Evolutionary conservation across 1,140 invertebrate genomes (phyloP), one percentile per base, ranked within the genome.

Genomic region (Hyposmocoma kahamanoa): DNA sequence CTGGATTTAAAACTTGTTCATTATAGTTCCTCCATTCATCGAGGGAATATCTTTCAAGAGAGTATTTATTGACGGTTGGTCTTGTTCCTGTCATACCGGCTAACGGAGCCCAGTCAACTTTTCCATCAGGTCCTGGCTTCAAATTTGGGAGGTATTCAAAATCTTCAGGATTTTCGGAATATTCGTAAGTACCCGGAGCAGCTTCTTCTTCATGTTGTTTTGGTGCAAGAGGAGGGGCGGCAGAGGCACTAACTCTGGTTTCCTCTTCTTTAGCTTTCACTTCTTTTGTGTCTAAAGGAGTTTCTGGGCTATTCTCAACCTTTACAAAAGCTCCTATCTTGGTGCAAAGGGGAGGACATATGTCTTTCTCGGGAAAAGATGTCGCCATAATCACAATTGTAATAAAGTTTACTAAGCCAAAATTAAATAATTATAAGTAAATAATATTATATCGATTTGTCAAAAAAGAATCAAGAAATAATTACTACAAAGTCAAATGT

Each of bases 61-160:
- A 92, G 67, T 94, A 94, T 64, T 91, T 91, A 77, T 93, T 91
- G 0, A 91, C 91, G 0, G 90, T 87, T 0, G 92, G 92, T 54
- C 92, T 86, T 0, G 91, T 89, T 1, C 92, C 92, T 1, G 92
- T 93, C 50, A 93, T 77, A 3, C 87, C 90, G 15, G 83, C 88
- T 20, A 90, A 77, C 1, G 91, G 91, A 24, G 90, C 90, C 89
- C 91, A 93, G 69, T 92, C 90, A 0, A 91, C 87, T 43, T 90
- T 88, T 5, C 92, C 92, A 1, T 91, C 90, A 1, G 90, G 91
- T 81, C 91, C 93, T 10, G 91, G 91, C 24, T 90, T 92, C 15
- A 92, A 63, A 3, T 68, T 15, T 36, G 32, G 32, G n/a, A 36
- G 32, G 15, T 36, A 36, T 2, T 36, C 3, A 36, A 2, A 36